Evolutionary conservation across 2,888 invertebrate species (phyloP).

Genomic region (Yponomeuta malinellus): DNA sequence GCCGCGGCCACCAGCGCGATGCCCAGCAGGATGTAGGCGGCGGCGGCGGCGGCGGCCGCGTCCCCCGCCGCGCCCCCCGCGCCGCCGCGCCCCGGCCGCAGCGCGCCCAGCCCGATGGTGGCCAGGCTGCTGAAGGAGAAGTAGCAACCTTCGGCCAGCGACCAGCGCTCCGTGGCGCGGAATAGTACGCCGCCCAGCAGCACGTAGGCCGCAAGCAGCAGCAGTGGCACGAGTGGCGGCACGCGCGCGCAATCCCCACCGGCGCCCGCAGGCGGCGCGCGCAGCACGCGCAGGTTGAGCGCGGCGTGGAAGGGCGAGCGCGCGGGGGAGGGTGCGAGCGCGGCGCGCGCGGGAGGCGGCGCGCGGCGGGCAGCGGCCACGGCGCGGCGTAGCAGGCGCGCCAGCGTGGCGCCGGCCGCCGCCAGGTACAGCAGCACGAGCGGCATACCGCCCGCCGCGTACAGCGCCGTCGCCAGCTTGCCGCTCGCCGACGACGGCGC

Average conservation of each 20-base stretch:
- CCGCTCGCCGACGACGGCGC: conserved; percentile 88
- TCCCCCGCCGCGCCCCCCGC: conserved; percentile 71
- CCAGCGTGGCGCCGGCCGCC: conserved; percentile 89
- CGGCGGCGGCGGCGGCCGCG: conserved; percentile 84
- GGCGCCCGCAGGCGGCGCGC: conserved; percentile 56
- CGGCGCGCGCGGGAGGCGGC: conserved; percentile 48
- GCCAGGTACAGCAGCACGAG: conserved; percentile 91
- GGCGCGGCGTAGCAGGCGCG: conserved; percentile 80
- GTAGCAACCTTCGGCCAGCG: conserved; percentile 88
- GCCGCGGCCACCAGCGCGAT: conserved; percentile 92
- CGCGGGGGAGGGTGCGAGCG: conserved; percentile 38
- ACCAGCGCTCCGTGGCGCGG: conserved; percentile 94
- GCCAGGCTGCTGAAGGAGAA: conserved; percentile 87
- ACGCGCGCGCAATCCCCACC: conserved; percentile 82
- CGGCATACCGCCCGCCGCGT: conserved; percentile 91
- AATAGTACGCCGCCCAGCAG: conserved; percentile 93
- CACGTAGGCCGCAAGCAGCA: conserved; percentile 91
- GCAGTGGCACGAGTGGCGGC: conserved; percentile 89
- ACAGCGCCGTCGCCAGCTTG: conserved; percentile 86
- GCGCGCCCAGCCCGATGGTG: conserved; percentile 89
- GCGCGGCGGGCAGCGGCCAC: conserved; percentile 76
- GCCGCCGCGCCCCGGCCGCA: conserved; percentile 79
- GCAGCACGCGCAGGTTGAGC: conserved; percentile 54
- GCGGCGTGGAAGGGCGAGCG: conserved; percentile 65
- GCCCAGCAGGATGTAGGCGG: conserved; percentile 87